A percentile compares a stretch with the other conserved stretches of the same genome.
These are phyloP conservation scores for Trachemys scripta DNA, from an alignment of 2,113 vertebrate genomes.

Conservation along the genomic window DNA sequence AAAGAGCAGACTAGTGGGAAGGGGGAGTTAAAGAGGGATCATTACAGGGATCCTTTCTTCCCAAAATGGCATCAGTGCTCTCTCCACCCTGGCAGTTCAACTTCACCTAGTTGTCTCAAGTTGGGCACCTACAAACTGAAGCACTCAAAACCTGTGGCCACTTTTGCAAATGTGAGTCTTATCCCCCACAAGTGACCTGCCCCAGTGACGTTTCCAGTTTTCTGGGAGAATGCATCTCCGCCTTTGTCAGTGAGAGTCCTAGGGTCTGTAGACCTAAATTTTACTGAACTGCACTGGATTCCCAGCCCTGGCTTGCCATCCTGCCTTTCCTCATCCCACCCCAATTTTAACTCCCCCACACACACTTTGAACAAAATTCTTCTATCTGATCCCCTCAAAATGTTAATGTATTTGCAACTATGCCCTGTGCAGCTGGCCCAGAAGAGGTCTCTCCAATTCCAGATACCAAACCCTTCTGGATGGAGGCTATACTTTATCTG, in stretches of 20 bases:
- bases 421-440: background rate
- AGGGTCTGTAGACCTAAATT: no score
- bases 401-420: background rate
- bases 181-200: background rate
- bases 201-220: background rate
- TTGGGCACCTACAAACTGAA: background rate
- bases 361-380: background rate
- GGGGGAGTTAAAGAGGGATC: background rate
- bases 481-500: background rate
- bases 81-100: background rate
- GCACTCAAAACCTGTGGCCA: background rate
- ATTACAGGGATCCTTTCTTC: background rate
- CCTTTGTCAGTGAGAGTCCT: background rate
- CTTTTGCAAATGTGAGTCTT: background rate
- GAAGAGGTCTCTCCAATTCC: background rate
- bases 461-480: background rate
- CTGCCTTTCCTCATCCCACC: background rate
- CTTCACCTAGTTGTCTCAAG: background rate
- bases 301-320: background rate
- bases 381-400: background rate
- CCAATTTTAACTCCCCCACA: background rate
- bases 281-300: background rate
- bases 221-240: background rate
- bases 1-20: background rate
- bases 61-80: background rate